Base-by-base conservation (phyloP, 2,888 invertebrate species). In the Epinotia bilunana region DNA sequence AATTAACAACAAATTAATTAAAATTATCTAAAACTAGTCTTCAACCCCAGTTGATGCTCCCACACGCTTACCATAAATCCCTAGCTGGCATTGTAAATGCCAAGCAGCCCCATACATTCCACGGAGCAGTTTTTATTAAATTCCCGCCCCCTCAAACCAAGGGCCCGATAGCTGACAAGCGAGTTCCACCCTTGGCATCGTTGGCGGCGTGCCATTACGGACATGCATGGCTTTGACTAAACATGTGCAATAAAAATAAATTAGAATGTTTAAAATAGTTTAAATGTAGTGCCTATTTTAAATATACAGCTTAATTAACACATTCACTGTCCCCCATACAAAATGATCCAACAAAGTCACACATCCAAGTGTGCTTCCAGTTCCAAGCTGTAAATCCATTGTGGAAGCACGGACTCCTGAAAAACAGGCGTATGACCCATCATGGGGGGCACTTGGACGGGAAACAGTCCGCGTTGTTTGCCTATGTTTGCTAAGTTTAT, bases 71-170 rank as follows among this genome's bases (percentile, higher is more conserved):
- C 55, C 28, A 68, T 62, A 68, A 68, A 73, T 73, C 70, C 60
- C 28, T 60, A 39, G n/a, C 43, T 43, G 60, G 53, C 65, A 60
- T 79, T 79, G 58, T 70, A 55, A 67, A 64, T 39, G 78, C 76
- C 76, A 43, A 55, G 70, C 76, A 63, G 58, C 76, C 78, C 76
- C 20, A 57, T 49, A 33, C 68, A 72, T 71, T 71, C 67, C 69
- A 72, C 63, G 57, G 33, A 64, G 60, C 74, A 70, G 60, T 65
- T 76, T 79, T 77, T 79, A 79, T 79, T 78, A 79, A 79, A 79
- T 78, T 76, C 76, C 68, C 74, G 53, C 64, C 61, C 68, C 58
- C 64, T 76, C 62, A 46, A 43, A 43, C 28, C 20, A n/a, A 49
- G 55, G 64, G 69, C 61, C 20, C 16, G 57, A 39, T 58, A 39